Base-by-base conservation (phyloP, 2,113 vertebrate species). In the Salvelinus namaycush region DNA sequence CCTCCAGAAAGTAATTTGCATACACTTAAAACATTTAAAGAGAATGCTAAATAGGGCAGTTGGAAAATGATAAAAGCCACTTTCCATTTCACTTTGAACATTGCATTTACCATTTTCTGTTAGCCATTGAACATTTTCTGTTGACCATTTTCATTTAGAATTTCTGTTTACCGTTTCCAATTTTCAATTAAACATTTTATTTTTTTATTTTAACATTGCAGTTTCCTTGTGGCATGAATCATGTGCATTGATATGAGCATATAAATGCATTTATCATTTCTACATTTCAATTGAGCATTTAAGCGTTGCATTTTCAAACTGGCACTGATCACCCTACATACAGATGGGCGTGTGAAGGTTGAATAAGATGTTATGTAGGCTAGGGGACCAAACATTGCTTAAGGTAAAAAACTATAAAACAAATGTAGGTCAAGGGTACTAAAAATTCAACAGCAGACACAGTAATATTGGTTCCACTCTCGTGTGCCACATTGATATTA, bases 351-450 rank as follows among this genome's bases (percentile, higher is more conserved):
- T 71, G 70, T 71, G 71, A 74, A 64, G 39, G 70, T 74, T 81
- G 70, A 77, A 77, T 81, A 81, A 72, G 57, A 67, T 18, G 70
- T 84, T 83, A 90, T 83, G 87, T 84, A 83, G 87, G 88, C 85
- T 83, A 87, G 82, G 78, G 81, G 86, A 87, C 81, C 85, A 86
- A 87, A 86, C 85, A 85, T 92, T 90, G 84, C 87, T 86, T 92
- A 89, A 93, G 74, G 22, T 83, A 80, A 54, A 3, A 92, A 83
- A 85, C 66, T 82, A 83, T 79, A 79, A 70, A 77, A 70, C 65
- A 6, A 76, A 91, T 90, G 86, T 91, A 72, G 89, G 89, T 90
- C 91, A 90, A 88, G 86, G 88, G 80, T 84, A 81, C 84, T 64
- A 78, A 20, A 77, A 73, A 87, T 85, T 86, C 83, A 86, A 67